phyloP scores from a whole-genome alignment of 30 jellyfish, hydroid and myxozoan species.

The Nemopilema nomurai region DNA sequence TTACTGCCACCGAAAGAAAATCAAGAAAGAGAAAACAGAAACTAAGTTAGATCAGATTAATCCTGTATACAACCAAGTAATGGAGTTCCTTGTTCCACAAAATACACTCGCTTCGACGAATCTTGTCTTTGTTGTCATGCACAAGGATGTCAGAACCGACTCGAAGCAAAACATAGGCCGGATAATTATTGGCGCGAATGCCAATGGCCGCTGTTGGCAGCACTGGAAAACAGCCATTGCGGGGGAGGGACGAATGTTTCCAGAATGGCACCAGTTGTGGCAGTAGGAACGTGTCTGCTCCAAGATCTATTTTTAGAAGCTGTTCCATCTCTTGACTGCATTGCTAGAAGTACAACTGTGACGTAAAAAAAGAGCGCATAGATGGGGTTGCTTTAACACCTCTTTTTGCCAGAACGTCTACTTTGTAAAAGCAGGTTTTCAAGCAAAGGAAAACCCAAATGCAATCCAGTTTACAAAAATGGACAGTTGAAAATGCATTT shows the following conservation, averaged over 20 bases:
- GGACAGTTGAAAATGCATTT: too few species aligned
- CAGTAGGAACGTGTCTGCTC: background rate
- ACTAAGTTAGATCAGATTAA: slow-evolving; percentile 49
- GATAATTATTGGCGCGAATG: slow-evolving; percentile 53
- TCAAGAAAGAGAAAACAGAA: slow-evolving; percentile 54
- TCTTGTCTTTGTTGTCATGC: slow-evolving; percentile 51
- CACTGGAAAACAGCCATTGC: slow-evolving; percentile 64
- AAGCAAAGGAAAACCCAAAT: too few species aligned
- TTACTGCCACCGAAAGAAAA: slow-evolving; percentile 38
- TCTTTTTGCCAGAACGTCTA: too few species aligned
- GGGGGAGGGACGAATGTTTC: slow-evolving; percentile 43
- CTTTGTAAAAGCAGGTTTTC: too few species aligned
- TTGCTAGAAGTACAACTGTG: too few species aligned
- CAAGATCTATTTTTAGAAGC: background rate
- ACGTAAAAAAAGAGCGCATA: too few species aligned
- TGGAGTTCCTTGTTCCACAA: slow-evolving; percentile 59
- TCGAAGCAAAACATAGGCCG: slow-evolving; percentile 58
- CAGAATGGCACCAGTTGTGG: slow-evolving; percentile 76
- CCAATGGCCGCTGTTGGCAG: slow-evolving; percentile 46
- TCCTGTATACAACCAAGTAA: slow-evolving; percentile 48
- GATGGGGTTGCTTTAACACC: too few species aligned
- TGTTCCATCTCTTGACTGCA: background rate
- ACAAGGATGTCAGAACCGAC: slow-evolving; percentile 52
- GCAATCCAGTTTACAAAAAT: too few species aligned
- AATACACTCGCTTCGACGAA: slow-evolving; percentile 10